Conservation (phyloP, 1,140 invertebrate species). For the Nasonia vitripennis region DNA sequence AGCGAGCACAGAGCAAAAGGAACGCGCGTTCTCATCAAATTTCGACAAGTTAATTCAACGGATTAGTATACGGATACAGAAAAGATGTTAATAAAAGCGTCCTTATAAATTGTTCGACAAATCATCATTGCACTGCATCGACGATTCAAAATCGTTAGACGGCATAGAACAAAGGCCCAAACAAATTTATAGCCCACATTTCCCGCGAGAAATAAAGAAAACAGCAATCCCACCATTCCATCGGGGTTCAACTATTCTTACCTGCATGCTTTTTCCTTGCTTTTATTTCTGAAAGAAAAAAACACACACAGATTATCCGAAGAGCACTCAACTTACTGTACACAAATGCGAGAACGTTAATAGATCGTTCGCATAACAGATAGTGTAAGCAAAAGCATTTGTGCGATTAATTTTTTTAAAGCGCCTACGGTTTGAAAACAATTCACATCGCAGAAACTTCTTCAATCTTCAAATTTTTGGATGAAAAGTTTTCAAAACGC, state of each 20-base stretch:
- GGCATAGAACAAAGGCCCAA: neutral
- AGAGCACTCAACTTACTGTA: constrained; percentile 10
- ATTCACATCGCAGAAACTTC: neutral
- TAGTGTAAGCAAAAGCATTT: constrained; percentile 37
- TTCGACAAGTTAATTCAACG: neutral
- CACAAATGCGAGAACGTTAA: constrained; percentile 28
- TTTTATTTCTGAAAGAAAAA: constrained; percentile 82
- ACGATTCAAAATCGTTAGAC: neutral
- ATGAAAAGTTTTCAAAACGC: neutral
- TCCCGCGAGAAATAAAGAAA: too few relatives aligned
- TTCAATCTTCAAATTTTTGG: neutral
- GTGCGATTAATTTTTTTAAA: constrained; percentile 9
- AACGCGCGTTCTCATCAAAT: neutral
- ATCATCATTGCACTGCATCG: neutral
- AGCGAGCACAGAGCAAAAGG: constrained; percentile 15
- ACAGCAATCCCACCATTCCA: neutral
- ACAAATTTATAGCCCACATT: too few relatives aligned
- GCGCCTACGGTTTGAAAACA: neutral
- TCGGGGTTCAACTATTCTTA: constrained; percentile 63
- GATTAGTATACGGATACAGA: neutral
- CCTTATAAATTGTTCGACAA: neutral
- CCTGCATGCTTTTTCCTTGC: constrained; percentile 83
- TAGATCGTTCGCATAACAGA: constrained; percentile 2
- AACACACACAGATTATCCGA: constrained; percentile 49
- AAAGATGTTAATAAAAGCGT: neutral